These are phyloP conservation scores for Plusia festucae DNA, from an alignment of 2,888 invertebrate species.

Conservation along the genomic window DNA sequence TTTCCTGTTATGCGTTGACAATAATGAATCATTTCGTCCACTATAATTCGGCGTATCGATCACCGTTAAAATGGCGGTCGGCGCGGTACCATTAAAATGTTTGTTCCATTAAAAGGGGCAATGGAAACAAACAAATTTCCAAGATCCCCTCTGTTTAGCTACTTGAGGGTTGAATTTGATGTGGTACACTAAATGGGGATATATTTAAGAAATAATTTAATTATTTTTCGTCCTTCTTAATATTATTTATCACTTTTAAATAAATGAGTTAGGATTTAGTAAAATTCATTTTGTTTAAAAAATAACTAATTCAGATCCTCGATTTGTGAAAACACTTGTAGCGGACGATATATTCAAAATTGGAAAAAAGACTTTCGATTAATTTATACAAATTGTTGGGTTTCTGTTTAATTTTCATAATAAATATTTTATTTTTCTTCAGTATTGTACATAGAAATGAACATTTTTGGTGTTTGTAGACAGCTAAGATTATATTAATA, in stretches of 20 bases:
- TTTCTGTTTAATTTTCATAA: no score
- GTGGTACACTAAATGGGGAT: constrained; percentile 31
- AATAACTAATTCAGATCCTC: no score
- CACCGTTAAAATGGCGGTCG: constrained; percentile 54
- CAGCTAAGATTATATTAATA: no score
- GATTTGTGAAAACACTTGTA: no score
- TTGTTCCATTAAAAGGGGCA: constrained; percentile 84
- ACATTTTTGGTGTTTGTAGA: no score
- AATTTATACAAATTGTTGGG: no score
- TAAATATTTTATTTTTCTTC: no score
- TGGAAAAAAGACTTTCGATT: no score
- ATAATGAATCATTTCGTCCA: constrained; percentile 42
- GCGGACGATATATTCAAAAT: no score
- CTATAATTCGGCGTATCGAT: constrained; percentile 55
- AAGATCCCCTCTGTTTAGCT: constrained; percentile 74
- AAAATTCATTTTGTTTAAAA: no score
- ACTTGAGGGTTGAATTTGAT: constrained; percentile 62
- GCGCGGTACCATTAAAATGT: constrained; percentile 77
- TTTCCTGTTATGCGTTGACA: constrained; percentile 17
- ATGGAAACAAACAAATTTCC: constrained; percentile 74
- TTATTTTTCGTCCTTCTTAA: not conserved
- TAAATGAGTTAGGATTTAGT: no score
- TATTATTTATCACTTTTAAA: not conserved
- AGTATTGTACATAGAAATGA: no score
- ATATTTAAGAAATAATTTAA: constrained; percentile 22